Conservation (phyloP, 2,797 vertebrate species). For the Chloroceryle amazona region DNA sequence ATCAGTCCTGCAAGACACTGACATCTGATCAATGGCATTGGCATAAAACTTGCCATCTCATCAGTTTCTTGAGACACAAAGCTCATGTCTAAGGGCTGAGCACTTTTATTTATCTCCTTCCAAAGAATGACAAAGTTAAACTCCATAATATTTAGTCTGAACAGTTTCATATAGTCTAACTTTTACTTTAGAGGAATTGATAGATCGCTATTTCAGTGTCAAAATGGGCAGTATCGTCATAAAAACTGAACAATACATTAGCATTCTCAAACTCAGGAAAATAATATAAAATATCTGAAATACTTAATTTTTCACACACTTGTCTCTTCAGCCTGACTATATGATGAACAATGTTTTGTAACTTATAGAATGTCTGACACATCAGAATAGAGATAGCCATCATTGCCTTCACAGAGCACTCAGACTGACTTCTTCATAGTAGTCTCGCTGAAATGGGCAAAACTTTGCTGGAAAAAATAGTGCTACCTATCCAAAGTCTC, state of each 20-base stretch:
- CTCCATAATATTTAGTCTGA: background rate
- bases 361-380: background rate
- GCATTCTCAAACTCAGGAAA: background rate
- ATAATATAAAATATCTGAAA: background rate
- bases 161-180: background rate
- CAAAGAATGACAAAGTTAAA: background rate
- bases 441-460: background rate
- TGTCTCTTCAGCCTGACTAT: background rate
- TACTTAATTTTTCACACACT: background rate
- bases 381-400: background rate
- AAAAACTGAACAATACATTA: background rate
- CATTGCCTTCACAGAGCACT: background rate
- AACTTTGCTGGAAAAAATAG: background rate
- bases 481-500: background rate
- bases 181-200: background rate
- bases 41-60: background rate
- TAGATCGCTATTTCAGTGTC: background rate
- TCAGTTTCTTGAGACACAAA: background rate
- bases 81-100: background rate
- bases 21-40: background rate
- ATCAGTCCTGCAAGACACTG: background rate
- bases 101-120: background rate
- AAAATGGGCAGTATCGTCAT: background rate
- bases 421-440: background rate
- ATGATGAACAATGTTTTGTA: background rate